Base-by-base conservation (phyloP, 2,888 invertebrate genomes). In the Stenolophus ochropezus region DNA sequence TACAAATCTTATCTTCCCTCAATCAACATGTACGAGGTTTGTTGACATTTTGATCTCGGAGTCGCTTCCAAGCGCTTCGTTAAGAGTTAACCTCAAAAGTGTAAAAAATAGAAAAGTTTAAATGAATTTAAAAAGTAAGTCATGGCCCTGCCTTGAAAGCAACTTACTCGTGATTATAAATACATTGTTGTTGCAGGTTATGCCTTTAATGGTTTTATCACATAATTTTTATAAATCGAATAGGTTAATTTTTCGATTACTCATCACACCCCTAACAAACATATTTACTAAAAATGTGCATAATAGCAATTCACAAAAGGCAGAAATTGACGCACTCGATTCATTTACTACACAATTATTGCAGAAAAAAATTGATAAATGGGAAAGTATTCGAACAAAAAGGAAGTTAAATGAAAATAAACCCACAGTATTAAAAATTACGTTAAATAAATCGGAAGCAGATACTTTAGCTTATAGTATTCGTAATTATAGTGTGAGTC, bases 261-360 rank as follows among this genome's bases (percentile, higher is more conserved):
- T 73, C 18, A 8, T 23, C 14, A 73, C 80, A 42, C 56, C 47
- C 16, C 8, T 33, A 25, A 16, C 20, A n/a, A 56, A 71, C 53
- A n/a, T n/a, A n/a, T 58, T 81, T 21, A 42, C 61, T 27, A 81
- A 65, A 75, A 65, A 81, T 81, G 75, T 81, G 0, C 81, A 81
- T 23, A 81, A 81, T 16, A 75, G 75, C 27, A 25, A 47, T 51
- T 27, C 74, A 18, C 58, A 81, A 23, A 73, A 49, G 16, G 61
- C 23, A 18, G 83, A 84, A n/a, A 84, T 90, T 27, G 92, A 92
- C 85, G 87, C 88, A 3, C 86, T 92, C 25, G 93, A 93, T 85
- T 87, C 89, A 18, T 92, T 92, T 85, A 91, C 92, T 1, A 90
- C 90, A 65, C 91, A 92, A 76, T 86, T 92, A 25, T 86, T 92